These are phyloP conservation scores for Cynaeus angustus DNA, from an alignment of 2,888 invertebrate genomes.

Conservation along the genomic window DNA sequence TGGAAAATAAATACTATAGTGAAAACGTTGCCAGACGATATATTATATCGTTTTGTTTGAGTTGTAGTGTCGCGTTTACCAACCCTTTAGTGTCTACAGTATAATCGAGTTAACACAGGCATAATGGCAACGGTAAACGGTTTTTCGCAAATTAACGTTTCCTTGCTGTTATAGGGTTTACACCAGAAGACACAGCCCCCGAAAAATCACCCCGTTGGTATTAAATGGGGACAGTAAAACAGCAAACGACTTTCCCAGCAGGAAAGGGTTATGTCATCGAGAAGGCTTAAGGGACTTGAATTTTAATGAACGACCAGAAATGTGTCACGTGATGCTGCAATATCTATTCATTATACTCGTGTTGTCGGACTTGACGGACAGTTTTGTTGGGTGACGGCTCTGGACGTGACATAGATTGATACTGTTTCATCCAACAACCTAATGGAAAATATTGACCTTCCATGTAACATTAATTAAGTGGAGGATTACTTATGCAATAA, in stretches of 20 bases:
- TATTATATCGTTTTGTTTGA: conserved; percentile 6
- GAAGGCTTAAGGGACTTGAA: conserved; percentile 50
- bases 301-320: conserved; percentile 53
- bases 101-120: conserved; percentile 37
- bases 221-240: conserved; percentile 45
- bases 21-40: conserved; percentile 42
- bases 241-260: conserved; percentile 43
- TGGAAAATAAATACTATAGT: conserved; percentile 27
- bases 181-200: conserved; percentile 9
- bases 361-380: conserved; percentile 26
- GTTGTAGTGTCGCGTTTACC: conserved; percentile 14
- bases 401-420: conserved; percentile 35
- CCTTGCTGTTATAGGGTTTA: background rate
- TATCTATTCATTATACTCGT: conserved; percentile 50
- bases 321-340: conserved; percentile 49
- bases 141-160: conserved; percentile 44
- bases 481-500: background rate
- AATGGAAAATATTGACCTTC: conserved; percentile 24
- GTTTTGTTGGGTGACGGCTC: conserved; percentile 21
- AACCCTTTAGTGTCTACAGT: conserved; percentile 22
- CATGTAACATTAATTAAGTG: conserved; percentile 10
- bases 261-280: conserved; percentile 40
- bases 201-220: conserved; percentile 40
- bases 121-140: conserved; percentile 32
- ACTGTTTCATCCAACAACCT: conserved; percentile 9